Percentiles rank a stretch among this genome's conserved stretches.
Conservation (phyloP, 2,113 vertebrate species). For the Columba livia region DNA sequence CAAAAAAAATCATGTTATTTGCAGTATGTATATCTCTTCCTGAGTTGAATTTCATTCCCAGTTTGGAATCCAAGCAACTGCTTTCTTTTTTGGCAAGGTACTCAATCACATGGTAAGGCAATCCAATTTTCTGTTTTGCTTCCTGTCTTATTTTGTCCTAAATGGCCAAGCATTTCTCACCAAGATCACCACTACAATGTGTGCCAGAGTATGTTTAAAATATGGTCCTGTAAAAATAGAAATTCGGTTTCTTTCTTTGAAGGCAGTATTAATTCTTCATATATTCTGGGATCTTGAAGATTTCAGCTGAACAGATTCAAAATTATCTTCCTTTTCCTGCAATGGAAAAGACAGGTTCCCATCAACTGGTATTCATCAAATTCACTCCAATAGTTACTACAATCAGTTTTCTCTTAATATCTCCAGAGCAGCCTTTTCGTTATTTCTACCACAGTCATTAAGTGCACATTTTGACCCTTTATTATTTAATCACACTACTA, state of each 20-base stretch:
- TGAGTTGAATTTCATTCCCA: slow-evolving; percentile 80
- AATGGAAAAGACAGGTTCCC: slow-evolving; percentile 52
- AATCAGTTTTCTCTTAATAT: not conserved
- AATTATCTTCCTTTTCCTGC: slow-evolving; percentile 90
- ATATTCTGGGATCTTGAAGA: slow-evolving; percentile 88
- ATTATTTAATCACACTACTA: not conserved
- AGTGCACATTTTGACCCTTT: not conserved
- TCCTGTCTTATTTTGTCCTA: slow-evolving; percentile 45
- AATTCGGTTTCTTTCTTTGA: slow-evolving; percentile 65
- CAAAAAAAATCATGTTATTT: slow-evolving; percentile 58
- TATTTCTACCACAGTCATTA: not conserved
- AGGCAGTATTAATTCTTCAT: slow-evolving; percentile 72
- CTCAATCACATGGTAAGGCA: slow-evolving; percentile 76
- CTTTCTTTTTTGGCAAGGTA: slow-evolving; percentile 76
- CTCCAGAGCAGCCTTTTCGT: not conserved
- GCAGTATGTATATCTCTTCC: slow-evolving; percentile 74
- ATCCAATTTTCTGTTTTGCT: slow-evolving; percentile 56
- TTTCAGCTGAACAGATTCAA: slow-evolving; percentile 94
- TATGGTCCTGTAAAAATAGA: slow-evolving; percentile 71
- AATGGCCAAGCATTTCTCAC: slow-evolving; percentile 38
- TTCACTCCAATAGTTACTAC: not conserved
- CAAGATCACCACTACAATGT: slow-evolving; percentile 52
- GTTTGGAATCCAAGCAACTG: slow-evolving; percentile 61
- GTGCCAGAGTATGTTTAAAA: slow-evolving; percentile 65
- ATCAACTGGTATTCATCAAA: not conserved